These are phyloP conservation scores for Drosophila watanabei DNA, from an alignment of 1,140 invertebrate genomes.

Conservation along the genomic window DNA sequence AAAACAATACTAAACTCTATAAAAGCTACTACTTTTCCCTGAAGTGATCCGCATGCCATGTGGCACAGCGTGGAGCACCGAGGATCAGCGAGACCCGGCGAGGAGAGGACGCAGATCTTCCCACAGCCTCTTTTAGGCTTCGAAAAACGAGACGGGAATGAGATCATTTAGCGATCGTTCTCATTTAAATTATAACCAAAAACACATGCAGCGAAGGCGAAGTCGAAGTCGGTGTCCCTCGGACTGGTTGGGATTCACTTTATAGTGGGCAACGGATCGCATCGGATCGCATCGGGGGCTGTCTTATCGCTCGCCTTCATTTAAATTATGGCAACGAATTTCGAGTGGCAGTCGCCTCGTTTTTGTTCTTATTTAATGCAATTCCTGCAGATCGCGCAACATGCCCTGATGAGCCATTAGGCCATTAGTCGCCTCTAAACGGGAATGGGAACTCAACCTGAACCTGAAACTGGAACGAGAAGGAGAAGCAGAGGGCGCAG, in stretches of 20 bases:
- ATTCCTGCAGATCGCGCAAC: slow-evolving; percentile 41
- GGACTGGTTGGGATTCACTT: slow-evolving; percentile 36
- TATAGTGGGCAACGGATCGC: slow-evolving; percentile 8
- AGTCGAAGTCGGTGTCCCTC: slow-evolving; percentile 1
- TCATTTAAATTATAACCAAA: slow-evolving; percentile 65
- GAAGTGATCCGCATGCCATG: slow-evolving; percentile 3
- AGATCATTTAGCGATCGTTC: slow-evolving; percentile 60
- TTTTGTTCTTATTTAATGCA: slow-evolving; percentile 47
- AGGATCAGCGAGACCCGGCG: not conserved
- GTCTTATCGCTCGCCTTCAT: slow-evolving; percentile 62
- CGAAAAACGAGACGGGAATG: slow-evolving; percentile 25
- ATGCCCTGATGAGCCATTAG: slow-evolving; percentile 77
- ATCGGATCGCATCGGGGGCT: slow-evolving; percentile 6
- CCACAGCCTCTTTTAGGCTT: slow-evolving; percentile 36
- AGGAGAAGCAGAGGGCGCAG: slow-evolving; percentile 10
- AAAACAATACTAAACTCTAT: not conserved
- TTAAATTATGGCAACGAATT: slow-evolving; percentile 76
- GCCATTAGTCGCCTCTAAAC: slow-evolving; percentile 74
- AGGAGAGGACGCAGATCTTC: slow-evolving; percentile 27
- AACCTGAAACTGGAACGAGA: not conserved
- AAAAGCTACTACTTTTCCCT: not conserved
- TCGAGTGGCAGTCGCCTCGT: slow-evolving; percentile 28
- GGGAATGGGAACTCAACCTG: not conserved
- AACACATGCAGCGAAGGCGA: slow-evolving; percentile 46
- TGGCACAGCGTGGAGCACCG: slow-evolving; percentile 11